A percentile compares a stretch with the other conserved stretches of the same genome.
Conservation (phyloP, 2,888 invertebrate genomes). For the Stenchaetothrips biformis region DNA sequence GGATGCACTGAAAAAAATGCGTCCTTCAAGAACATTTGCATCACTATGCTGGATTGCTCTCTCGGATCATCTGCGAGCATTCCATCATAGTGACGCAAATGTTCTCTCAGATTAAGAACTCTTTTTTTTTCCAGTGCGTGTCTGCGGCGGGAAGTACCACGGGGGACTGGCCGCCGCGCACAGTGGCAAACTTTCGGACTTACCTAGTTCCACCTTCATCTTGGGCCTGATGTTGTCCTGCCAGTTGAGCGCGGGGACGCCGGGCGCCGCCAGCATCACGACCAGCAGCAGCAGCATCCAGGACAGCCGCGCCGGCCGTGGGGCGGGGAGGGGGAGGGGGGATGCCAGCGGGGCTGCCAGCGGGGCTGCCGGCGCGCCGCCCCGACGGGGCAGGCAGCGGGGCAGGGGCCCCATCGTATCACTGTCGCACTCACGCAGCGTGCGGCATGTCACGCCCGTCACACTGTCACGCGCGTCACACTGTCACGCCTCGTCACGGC, state of each 20-base stretch:
- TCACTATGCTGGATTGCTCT: too few relatives aligned
- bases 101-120: too few relatives aligned
- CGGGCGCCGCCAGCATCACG: slow-evolving; percentile 47
- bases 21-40: too few relatives aligned
- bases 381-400: neutral
- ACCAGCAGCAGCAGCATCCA: slow-evolving; percentile 50
- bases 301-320: slow-evolving; percentile 45
- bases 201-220: slow-evolving; percentile 88
- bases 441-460: neutral
- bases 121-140: too few relatives aligned
- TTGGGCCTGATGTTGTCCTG: slow-evolving; percentile 89
- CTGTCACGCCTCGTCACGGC: neutral
- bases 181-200: too few relatives aligned
- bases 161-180: too few relatives aligned
- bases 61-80: too few relatives aligned
- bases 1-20: too few relatives aligned
- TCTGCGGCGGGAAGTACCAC: too few relatives aligned
- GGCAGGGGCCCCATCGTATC: neutral
- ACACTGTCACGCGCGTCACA: neutral
- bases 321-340: slow-evolving; percentile 35
- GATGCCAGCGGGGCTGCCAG: neutral
- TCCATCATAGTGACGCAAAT: too few relatives aligned
- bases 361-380: too few relatives aligned
- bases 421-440: neutral
- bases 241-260: slow-evolving; percentile 60